Conservation (phyloP, 1,140 invertebrate genomes). For the Sitobion miscanthi region DNA sequence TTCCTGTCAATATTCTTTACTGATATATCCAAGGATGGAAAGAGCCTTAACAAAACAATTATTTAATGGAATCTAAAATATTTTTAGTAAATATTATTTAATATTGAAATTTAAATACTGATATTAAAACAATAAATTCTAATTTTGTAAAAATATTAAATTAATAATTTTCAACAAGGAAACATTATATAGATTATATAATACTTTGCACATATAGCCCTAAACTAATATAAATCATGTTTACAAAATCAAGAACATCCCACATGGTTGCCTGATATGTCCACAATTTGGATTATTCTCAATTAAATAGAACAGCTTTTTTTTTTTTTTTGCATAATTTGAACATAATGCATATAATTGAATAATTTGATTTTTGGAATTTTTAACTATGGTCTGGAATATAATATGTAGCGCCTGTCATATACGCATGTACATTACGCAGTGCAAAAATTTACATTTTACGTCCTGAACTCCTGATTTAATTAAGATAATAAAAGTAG, state of each 20-base stretch:
- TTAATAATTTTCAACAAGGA: neutral
- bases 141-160: neutral
- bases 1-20: constrained; percentile 47
- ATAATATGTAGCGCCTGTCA: neutral
- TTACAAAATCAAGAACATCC: neutral
- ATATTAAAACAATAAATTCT: no score
- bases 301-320: no score
- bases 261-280: neutral
- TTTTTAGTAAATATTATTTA: neutral
- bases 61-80: neutral
- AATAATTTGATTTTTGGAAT: no score
- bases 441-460: neutral
- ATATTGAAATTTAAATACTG: no score
- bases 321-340: no score
- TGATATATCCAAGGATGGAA: constrained; percentile 42
- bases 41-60: neutral
- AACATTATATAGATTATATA: neutral
- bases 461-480: no score
- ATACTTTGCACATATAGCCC: neutral
- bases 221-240: no score
- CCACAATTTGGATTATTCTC: no score
- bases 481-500: neutral
- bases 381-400: neutral
- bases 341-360: no score
- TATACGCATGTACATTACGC: neutral